Conservation (phyloP, 2,797 vertebrate species). For the Sebastes oblongus region DNA sequence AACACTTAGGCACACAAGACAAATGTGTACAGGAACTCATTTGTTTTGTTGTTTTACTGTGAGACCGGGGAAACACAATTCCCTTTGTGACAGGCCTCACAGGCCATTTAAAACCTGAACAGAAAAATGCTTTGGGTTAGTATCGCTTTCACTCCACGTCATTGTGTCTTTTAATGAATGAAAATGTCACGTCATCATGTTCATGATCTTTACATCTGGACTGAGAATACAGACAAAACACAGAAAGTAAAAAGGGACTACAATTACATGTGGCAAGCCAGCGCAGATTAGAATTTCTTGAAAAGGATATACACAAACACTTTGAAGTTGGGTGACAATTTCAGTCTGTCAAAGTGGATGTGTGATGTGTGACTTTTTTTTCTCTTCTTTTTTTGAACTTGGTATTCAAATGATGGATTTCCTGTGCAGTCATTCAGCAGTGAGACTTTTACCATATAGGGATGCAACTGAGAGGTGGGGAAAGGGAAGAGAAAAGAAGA, state of each 20-base stretch:
- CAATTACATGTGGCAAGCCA: not conserved
- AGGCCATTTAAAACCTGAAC: not conserved
- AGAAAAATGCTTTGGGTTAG: not conserved
- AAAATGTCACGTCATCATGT: not conserved
- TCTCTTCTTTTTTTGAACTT: not conserved
- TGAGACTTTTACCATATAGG: constrained; percentile 79
- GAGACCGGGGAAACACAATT: not conserved
- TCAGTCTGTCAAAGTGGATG: not conserved
- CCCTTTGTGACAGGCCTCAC: not conserved
- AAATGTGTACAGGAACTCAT: not conserved
- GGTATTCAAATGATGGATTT: constrained; percentile 60
- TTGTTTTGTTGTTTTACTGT: not conserved
- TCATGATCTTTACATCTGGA: not conserved
- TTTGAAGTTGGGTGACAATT: not conserved
- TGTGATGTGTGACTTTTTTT: constrained; percentile 7
- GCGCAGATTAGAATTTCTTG: not conserved
- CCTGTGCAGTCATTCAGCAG: constrained; percentile 59
- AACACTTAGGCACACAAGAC: not conserved
- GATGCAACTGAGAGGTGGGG: constrained; percentile 46
- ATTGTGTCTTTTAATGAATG: not conserved
- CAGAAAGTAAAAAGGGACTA: not conserved
- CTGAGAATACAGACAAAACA: not conserved
- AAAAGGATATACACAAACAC: not conserved
- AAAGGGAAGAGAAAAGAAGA: constrained; percentile 71
- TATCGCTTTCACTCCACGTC: not conserved